Evolutionary conservation across 2,888 invertebrate genomes (phyloP), one percentile per base, ranked within the genome.

Genomic region (Conops quadrifasciatus): DNA sequence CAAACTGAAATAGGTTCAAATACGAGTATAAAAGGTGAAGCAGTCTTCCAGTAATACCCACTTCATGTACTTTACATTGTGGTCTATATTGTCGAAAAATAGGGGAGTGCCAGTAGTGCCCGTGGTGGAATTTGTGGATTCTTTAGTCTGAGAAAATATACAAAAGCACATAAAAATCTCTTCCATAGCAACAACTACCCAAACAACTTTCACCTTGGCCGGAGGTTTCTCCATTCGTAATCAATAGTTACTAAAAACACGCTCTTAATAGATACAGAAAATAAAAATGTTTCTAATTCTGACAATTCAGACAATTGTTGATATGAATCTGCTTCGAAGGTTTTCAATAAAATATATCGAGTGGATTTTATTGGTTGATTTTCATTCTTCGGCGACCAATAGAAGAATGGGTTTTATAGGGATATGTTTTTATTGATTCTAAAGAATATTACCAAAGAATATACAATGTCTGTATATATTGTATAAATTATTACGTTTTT

Each of bases 41-140:
- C 30, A 56, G n/a, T n/a, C n/a, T n/a, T 53, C 13, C 16, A 15
- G 11, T 26, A 13, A n/a, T 53, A 73, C 75, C 75, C 64, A 77
- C 77, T 77, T 77, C 28, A 76, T 73, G 59, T 75, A 77, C 70
- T 77, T 75, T 0, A 75, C 66, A 58, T 73, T 76, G 66, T 75
- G 73, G 36, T 75, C 75, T 45, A 69, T 21, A 9, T 69, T 69
- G 53, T 76, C 76, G 30, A 75, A 73, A 71, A 67, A 73, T 5
- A 62, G 70, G 0, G 73, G 71, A 3, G 75, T 72, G 2, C 58
- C 68, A n/a, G 76, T 71, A 2, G 75, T 76, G 49, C 72, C 76
- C 26, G 76, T 76, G 45, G 76, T 77, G 15, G 75, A 75, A 49
- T 75, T 72, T 53, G 68, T 71, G 13, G 77, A 76, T 21, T 76